A percentile compares a stretch with the other conserved stretches of the same genome.
phyloP scores from a whole-genome alignment of 2,113 vertebrate genomes.

The Scopus umbretta region DNA sequence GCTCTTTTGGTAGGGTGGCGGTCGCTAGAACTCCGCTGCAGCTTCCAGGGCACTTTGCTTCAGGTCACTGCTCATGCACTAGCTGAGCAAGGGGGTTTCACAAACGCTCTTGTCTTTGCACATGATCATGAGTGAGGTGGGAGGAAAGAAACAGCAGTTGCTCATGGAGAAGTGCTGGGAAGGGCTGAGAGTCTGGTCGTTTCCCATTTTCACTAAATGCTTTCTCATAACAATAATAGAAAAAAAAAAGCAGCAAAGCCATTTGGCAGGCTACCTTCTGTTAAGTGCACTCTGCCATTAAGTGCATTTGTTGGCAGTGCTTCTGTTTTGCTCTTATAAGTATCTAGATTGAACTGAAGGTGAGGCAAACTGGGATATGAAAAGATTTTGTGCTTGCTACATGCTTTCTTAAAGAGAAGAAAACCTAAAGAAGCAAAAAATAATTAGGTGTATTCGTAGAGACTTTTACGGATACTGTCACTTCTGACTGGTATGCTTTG shows the following conservation, averaged over 20 bases:
- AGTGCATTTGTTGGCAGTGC: neutral
- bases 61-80: neutral
- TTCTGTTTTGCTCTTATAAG: neutral
- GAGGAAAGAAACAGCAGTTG: neutral
- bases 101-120: neutral
- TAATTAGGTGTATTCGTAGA: neutral
- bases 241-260: neutral
- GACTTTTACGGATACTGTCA: neutral
- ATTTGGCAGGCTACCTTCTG: neutral
- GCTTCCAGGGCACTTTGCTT: neutral
- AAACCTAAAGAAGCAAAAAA: neutral
- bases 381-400: neutral
- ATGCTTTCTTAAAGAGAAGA: neutral
- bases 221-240: constrained; percentile 6
- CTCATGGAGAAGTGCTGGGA: neutral
- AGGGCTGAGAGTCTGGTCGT: neutral
- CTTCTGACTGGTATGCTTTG: neutral
- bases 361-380: neutral
- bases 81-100: neutral
- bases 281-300: neutral
- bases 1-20: neutral
- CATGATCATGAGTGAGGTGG: neutral
- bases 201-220: neutral
- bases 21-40: neutral
- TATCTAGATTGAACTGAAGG: neutral